Conservation (phyloP, 1,140 invertebrate species). For the Mamestra configurata region DNA sequence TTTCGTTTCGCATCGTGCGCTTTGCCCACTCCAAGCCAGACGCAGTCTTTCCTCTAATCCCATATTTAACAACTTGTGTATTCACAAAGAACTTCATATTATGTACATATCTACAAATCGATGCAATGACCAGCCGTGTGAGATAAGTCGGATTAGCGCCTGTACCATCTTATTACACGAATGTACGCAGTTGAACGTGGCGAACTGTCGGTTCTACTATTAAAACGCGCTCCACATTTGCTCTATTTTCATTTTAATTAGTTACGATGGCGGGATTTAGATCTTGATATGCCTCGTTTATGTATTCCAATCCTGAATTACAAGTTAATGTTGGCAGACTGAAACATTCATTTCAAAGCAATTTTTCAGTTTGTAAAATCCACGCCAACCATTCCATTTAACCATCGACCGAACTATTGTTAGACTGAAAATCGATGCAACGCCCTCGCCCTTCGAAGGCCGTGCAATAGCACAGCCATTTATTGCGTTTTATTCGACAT, state of each 20-base stretch:
- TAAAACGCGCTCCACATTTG: not conserved
- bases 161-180: not conserved
- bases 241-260: constrained; percentile 1
- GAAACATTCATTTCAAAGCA: not conserved
- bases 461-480: not conserved
- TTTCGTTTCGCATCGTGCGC: constrained; percentile 76
- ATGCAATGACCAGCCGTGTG: constrained; percentile 45
- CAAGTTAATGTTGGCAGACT: not conserved
- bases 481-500: not conserved
- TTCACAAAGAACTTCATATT: constrained; percentile 45
- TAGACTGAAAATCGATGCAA: constrained; percentile 30
- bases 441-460: constrained; percentile 21
- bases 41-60: constrained; percentile 64
- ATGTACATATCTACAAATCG: constrained; percentile 29
- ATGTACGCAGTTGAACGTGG: not conserved
- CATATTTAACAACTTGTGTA: constrained; percentile 53
- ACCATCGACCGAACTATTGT: constrained; percentile 35
- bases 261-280: not conserved
- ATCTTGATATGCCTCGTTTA: not conserved
- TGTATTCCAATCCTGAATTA: not conserved
- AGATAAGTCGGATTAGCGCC: constrained; percentile 48
- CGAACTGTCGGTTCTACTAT: not conserved
- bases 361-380: not conserved
- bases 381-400: constrained; percentile 3
- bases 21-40: constrained; percentile 77